Conservation (phyloP, 2,797 vertebrate genomes). For the Hippocampus kuda region DNA sequence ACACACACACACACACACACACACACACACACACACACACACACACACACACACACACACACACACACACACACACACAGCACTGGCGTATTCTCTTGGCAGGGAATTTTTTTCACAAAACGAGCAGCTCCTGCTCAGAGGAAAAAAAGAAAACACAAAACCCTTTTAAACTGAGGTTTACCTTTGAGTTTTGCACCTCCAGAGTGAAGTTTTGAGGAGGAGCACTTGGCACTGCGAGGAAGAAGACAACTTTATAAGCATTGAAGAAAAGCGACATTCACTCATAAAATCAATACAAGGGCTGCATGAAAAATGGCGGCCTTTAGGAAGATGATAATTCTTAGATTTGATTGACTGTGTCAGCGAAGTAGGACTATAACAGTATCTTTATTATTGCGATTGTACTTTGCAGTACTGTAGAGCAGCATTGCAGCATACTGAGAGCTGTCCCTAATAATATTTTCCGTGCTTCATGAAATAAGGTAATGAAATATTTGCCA, state of each 20-base stretch:
- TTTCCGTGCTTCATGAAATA: background rate
- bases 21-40: constrained; percentile 29
- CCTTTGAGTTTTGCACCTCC: constrained; percentile 97
- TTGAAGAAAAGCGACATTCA: background rate
- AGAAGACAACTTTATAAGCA: constrained; percentile 10
- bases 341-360: background rate
- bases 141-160: background rate
- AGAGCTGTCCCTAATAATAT: background rate
- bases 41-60: constrained; percentile 14
- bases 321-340: background rate
- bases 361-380: background rate
- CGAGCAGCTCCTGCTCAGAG: background rate
- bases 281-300: background rate
- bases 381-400: background rate
- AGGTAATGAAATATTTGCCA: background rate
- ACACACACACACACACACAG: constrained; percentile 23
- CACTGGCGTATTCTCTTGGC: background rate
- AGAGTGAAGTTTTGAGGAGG: constrained; percentile 91
- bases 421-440: background rate
- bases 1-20: constrained; percentile 29
- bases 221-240: constrained; percentile 78
- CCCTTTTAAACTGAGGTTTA: constrained; percentile 47
- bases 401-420: background rate
- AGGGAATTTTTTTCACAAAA: background rate
- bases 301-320: background rate